phyloP scores from a whole-genome alignment of 2,797 vertebrate genomes.

The Ctenochaetus hawaiiensis region DNA sequence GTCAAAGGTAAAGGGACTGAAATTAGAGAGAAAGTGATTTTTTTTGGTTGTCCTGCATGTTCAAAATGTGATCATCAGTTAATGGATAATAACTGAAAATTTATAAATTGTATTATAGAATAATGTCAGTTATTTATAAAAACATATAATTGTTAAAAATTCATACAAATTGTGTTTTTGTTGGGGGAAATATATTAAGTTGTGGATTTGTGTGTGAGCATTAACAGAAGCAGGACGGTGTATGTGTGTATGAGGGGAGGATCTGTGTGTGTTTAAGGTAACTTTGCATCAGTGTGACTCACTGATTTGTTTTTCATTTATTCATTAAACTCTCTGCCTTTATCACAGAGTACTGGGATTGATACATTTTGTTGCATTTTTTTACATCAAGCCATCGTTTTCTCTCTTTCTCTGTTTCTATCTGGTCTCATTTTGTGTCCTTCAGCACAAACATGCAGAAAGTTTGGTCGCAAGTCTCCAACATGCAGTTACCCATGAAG shows the following conservation, averaged over 20 bases:
- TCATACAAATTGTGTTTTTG: too few relatives aligned
- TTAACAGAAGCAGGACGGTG: too few relatives aligned
- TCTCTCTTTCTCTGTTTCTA: background rate
- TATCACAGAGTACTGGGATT: background rate
- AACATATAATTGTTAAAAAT: background rate
- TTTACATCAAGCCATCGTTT: background rate
- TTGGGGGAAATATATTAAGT: too few relatives aligned
- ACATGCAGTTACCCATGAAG: constrained; percentile 35
- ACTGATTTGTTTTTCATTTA: constrained; percentile 17
- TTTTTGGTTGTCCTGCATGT: background rate
- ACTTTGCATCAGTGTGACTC: background rate
- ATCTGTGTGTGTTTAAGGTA: constrained; percentile 1
- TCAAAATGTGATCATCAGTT: background rate
- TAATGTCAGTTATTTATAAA: background rate
- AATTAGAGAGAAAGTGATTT: background rate
- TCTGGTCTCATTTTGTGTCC: background rate
- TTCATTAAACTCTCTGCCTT: constrained; percentile 5
- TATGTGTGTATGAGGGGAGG: too few relatives aligned
- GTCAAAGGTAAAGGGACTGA: background rate
- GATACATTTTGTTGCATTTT: background rate
- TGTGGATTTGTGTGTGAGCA: too few relatives aligned
- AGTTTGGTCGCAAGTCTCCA: constrained; percentile 34
- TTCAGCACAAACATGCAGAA: constrained; percentile 11
- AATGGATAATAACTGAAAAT: background rate
- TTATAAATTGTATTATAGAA: background rate